phyloP scores from a whole-genome alignment of 2,797 vertebrate genomes.

The Clarias pachynema region DNA sequence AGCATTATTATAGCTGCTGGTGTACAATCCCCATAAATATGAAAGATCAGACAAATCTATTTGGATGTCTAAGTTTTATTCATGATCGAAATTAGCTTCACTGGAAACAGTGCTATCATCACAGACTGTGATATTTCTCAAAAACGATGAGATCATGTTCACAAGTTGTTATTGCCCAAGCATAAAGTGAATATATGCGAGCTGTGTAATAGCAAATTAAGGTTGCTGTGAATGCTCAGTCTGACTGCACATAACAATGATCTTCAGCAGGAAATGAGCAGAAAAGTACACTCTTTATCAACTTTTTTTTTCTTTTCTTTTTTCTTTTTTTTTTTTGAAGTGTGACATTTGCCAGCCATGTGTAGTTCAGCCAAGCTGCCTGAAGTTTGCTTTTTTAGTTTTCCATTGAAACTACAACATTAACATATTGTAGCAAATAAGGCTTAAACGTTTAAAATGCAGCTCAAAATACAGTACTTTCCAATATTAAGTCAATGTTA shows the following conservation, averaged over 20 bases:
- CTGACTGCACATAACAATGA: slow-evolving; percentile 19
- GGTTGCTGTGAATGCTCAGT: slow-evolving; percentile 21
- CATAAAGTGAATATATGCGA: slow-evolving; percentile 4
- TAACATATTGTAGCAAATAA: not conserved
- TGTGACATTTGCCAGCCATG: slow-evolving; percentile 6
- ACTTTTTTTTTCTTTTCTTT: not conserved
- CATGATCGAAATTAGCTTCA: not conserved
- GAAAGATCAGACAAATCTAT: slow-evolving; percentile 13
- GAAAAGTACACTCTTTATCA: not conserved
- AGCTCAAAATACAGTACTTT: not conserved
- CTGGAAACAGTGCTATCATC: not conserved
- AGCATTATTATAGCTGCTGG: not conserved
- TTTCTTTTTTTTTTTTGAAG: not conserved
- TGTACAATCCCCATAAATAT: not conserved
- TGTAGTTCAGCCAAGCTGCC: slow-evolving; percentile 18
- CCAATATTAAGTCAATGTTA: not conserved
- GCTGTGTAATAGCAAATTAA: not conserved
- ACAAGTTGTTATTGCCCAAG: slow-evolving; percentile 6
- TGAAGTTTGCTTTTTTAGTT: not conserved
- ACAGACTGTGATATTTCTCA: not conserved
- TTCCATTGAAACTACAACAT: not conserved
- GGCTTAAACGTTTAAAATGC: not conserved
- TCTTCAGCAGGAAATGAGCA: not conserved
- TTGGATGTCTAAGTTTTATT: not conserved
- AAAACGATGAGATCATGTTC: slow-evolving; percentile 2